Evolutionary conservation across 2,797 vertebrate species (phyloP), one percentile per base, ranked within the genome.

Genomic region (Cottoperca gobio): DNA sequence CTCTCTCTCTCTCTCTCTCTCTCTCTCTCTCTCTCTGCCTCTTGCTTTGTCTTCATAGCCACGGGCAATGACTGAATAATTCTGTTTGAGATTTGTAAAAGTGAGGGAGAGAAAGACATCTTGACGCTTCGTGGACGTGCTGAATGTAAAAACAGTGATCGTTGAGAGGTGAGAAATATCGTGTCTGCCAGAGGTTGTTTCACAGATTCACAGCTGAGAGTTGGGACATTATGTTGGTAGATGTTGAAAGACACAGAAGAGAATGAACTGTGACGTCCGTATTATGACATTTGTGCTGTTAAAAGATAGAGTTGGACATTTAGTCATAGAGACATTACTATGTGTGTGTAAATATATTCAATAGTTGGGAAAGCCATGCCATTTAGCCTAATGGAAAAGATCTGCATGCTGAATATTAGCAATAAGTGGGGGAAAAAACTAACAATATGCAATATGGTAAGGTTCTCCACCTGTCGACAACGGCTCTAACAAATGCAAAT

Each of bases 81-180:
- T 93, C 91, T 89, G 84, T 92, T 92, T 93, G 90, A 94, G 89
- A 90, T 91, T 90, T 90, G 83, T 76, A 79, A 82, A 84, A 89
- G 83, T 80, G 78, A 86, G 65, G 53, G 79, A 84, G 86, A 83
- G 79, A 88, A 77, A 86, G 89, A 88, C 79, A 78, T 86, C 81
- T 87, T 84, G 85, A 88, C 31, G 31, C 31, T 33, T 33, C 31
- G 31, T 33, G 33, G 31, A 33, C 61, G 66, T 59, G 77, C 58
- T 64, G 76, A 82, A 88, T 90, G 89, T 86, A 84, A 91, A 89
- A 91, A 82, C 73, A 83, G 80, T 54, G 83, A 89, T 84, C 28
- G 65, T 52, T 76, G 75, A 81, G 80, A 81, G 80, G 82, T 82
- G 77, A 89, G 84, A 78, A 74, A 73, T 79, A 73, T 79, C 76